Evolutionary conservation across 1,140 invertebrate genomes (phyloP), one percentile per base, ranked within the genome.

Genomic region (Magallana angulata): DNA sequence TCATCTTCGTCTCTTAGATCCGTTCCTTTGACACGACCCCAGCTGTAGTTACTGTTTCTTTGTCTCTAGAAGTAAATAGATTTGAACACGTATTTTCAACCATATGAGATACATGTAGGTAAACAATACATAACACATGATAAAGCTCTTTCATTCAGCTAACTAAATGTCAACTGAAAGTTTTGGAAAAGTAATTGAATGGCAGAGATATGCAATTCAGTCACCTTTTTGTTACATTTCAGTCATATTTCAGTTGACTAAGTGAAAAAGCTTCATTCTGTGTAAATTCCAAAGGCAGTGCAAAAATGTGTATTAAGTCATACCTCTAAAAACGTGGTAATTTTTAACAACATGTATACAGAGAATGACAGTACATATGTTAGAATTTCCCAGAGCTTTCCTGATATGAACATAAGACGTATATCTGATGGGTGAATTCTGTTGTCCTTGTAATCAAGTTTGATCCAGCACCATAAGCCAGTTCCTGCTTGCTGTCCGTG

Each of bases 1-100:
- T 85, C 84, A 64, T 85, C 84, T 57, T 85, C 84, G n/a, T 56
- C 48, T 71, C 62, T 60, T 2, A 85, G 84, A 11, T 14, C 56
- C 12, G n/a, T 56, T 0, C 82, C 68, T 6, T 57, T 8, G 7
- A 82, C 9, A 57, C 36, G n/a, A 16, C 57, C 57, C 81, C 81
- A 82, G 8, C 9, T 12, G 18, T 57, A 82, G 18, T 16, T n/a
- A 7, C n/a, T 57, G 36, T 82, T 12, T 82, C 16, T 57, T 57
- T 82, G 48, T 58, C 81, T 82, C 81, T 82, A 82, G 7, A 57
- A 82, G 18, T 16, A n/a, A 14, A 82, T 5, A 36, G 24, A 36
- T 36, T 36, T 36, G 36, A 36, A 3, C 36, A 36, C 36, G 4
- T 36, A 5, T 36, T 36, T 36, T 36, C 24, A 36, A 1, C 36